Base-by-base conservation (phyloP, 1,140 invertebrate genomes). In the Trinorchestia longiramus region DNA sequence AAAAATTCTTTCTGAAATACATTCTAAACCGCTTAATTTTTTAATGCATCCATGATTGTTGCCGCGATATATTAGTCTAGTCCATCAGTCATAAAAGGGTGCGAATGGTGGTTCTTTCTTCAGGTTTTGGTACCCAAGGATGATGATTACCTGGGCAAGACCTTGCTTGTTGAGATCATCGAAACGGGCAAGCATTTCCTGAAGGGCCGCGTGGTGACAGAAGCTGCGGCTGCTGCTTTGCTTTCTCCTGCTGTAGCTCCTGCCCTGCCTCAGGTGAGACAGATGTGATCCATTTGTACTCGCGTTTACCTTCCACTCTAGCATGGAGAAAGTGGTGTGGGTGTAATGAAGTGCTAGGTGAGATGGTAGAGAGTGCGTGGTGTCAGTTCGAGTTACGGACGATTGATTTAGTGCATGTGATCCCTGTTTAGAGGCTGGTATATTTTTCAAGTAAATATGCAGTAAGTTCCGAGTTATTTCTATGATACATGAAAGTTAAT, bases 171-270 rank as follows among this genome's bases (percentile, higher is more conserved):
- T 0, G 98, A 98, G 97, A 99, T 99, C 43, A 97, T 98, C 0
- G 97, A 98, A 94, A 98, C 98, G 0, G 98, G 98, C 0, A 99
- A 99, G 97, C 98, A 99, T 97, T 99, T 98, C 96, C 98, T 99
- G 98, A 98, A 98, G 0, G 97, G 98, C 97, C 92, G 92, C 44
- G 92, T 94, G 92, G 97, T 98, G 95, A 97, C 98, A 53, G 47
- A 96, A 44, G 62, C 95, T 36, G 87, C 94, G 6, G 87, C 43
- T 8, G 43, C 41, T 47, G 43, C 47, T 23, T 95, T 94, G 43
- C 44, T 95, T 36, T 96, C 96, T 17, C 96, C 96, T 62, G 94
- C 95, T n/a, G 77, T 96, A 42, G 90, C 95, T 42, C 53, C 92
- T 11, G 90, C 96, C 41, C 95, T 97, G 6, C 95, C 96, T 47